Evolutionary conservation across 2,797 vertebrate species (phyloP).

Genomic region (Tapirus indicus): DNA sequence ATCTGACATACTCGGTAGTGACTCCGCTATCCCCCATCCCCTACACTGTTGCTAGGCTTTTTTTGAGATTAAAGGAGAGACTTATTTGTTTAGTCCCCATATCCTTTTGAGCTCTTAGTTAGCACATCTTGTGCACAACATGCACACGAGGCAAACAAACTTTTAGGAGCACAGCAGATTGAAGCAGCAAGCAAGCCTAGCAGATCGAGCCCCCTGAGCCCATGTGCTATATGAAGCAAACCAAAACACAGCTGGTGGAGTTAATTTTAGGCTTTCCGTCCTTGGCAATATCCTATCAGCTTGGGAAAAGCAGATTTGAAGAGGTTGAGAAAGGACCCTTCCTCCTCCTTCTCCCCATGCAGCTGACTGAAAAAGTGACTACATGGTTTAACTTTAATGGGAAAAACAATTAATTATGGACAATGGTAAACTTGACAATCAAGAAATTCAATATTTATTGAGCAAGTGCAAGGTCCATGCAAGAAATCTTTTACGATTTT

Average conservation of each 20-base stretch:
- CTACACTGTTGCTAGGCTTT: constrained; percentile 36
- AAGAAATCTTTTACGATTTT: constrained; percentile 22
- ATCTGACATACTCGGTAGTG: constrained; percentile 34
- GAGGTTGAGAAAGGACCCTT: not conserved
- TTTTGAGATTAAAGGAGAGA: constrained; percentile 51
- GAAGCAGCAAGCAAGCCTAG: not conserved
- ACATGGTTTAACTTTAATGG: not conserved
- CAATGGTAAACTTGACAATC: not conserved
- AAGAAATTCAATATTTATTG: constrained; percentile 48
- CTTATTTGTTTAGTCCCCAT: constrained; percentile 60
- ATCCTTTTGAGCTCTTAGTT: constrained; percentile 67
- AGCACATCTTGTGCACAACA: constrained; percentile 9
- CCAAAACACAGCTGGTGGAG: constrained; percentile 73
- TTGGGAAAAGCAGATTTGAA: constrained; percentile 55
- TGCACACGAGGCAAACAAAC: constrained; percentile 13
- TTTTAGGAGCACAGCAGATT: constrained; percentile 16
- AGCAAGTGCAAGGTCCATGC: not conserved
- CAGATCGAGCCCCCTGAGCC: constrained; percentile 1
- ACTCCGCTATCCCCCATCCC: not conserved
- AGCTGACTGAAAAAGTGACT: not conserved
- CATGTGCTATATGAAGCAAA: constrained; percentile 30
- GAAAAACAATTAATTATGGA: not conserved
- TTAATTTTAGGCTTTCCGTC: constrained; percentile 71
- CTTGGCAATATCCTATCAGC: constrained; percentile 54
- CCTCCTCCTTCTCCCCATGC: not conserved